Evolutionary conservation across 2,113 vertebrate genomes (phyloP).

Genomic region (Silurus meridionalis): DNA sequence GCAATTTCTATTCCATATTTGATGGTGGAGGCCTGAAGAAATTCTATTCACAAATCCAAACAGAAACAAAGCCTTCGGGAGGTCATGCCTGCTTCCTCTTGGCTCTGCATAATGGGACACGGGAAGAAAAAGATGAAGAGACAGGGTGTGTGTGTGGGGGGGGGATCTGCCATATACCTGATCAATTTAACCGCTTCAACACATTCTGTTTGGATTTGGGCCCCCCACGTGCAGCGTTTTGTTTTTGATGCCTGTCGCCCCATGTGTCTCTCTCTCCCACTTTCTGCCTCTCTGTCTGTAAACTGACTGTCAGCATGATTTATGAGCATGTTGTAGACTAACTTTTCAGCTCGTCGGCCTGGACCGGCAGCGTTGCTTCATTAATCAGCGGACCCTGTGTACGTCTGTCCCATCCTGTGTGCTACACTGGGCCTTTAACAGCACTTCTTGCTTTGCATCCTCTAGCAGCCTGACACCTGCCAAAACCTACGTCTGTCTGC

Average conservation of each 20-base stretch:
- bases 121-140: conserved; percentile 80
- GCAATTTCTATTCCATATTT: conserved; percentile 99
- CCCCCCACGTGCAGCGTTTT: conserved; percentile 37
- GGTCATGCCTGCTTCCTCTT: conserved; percentile 84
- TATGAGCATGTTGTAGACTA: conserved; percentile 83
- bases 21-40: conserved; percentile 86
- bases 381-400: conserved; percentile 76
- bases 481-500: conserved; percentile 29
- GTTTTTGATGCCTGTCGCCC: conserved; percentile 67
- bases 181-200: conserved; percentile 90
- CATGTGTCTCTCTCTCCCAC: conserved; percentile 62
- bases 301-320: conserved; percentile 93
- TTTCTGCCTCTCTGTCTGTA: conserved; percentile 70
- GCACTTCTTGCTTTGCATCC: conserved; percentile 32
- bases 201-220: conserved; percentile 83
- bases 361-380: conserved; percentile 84
- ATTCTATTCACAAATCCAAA: conserved; percentile 99
- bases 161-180: conserved; percentile 68
- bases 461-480: conserved; percentile 45
- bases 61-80: conserved; percentile 98
- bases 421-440: conserved; percentile 78
- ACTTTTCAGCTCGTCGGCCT: conserved; percentile 83
- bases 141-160: conserved; percentile 33
- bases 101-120: conserved; percentile 90
- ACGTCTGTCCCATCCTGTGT: conserved; percentile 16